Evolutionary conservation across 2,113 vertebrate species (phyloP).

Genomic region (Anseranas semipalmata): DNA sequence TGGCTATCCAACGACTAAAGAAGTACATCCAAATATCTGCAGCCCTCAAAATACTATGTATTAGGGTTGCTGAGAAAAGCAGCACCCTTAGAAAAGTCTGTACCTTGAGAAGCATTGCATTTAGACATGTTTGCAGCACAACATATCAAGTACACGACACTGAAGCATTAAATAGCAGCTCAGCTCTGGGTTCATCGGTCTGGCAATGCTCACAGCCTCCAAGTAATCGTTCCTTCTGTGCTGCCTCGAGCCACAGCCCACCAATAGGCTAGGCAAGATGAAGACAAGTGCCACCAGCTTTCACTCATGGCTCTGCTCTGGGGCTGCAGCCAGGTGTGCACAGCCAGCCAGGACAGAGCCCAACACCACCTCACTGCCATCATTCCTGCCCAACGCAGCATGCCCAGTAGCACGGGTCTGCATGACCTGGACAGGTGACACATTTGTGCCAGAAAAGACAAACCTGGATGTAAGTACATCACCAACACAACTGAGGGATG

Average conservation of each 20-base stretch:
- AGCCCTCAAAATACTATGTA: neutral
- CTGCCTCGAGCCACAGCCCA: neutral
- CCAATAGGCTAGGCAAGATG: accelerated
- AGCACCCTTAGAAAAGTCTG: neutral
- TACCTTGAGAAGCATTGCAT: neutral
- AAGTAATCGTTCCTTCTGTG: accelerated
- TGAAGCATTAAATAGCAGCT: neutral
- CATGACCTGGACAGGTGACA: neutral
- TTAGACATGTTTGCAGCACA: neutral
- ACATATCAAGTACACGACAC: neutral
- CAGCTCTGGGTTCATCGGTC: neutral
- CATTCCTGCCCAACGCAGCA: accelerated
- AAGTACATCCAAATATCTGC: neutral
- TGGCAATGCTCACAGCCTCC: accelerated
- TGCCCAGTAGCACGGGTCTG: neutral
- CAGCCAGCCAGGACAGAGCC: neutral
- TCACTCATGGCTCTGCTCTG: neutral
- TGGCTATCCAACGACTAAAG: neutral
- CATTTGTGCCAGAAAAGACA: neutral
- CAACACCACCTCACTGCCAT: accelerated
- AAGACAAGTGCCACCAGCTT: neutral
- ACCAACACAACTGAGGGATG: accelerated
- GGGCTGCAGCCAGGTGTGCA: accelerated
- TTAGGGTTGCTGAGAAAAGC: neutral
- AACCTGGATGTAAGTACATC: accelerated